Evolutionary conservation across 1,140 invertebrate genomes (phyloP).

Genomic region (silkworm (Bombyx mori)): ASM3026992v2 NC_085118.1:362001-362500

Average conservation of each 20-base stretch:
- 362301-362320: conserved; percentile 16
- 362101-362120: conserved; percentile 34
- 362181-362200: conserved; percentile 26
- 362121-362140: conserved; percentile 41
- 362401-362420: conserved; percentile 7
- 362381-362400: conserved; percentile 13
- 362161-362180: conserved; percentile 34
- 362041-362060: too few relatives aligned
- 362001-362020: too few relatives aligned
- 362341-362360: conserved; percentile 13
- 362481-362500: conserved; percentile 4
- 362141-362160: conserved; percentile 59
- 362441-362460: conserved; percentile 3
- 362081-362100: too few relatives aligned
- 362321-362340: conserved; percentile 17
- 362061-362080: too few relatives aligned
- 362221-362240: conserved; percentile 33
- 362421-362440: conserved; percentile 9
- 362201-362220: conserved; percentile 19
- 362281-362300: conserved; percentile 9
- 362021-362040: too few relatives aligned
- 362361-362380: conserved; percentile 18
- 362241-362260: conserved; percentile 25
- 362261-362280: conserved; percentile 38
- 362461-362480: conserved; percentile 4